Evolutionary conservation across 1,140 invertebrate species (phyloP), one percentile per base, ranked within the genome.

Genomic region (Caenorhabditis briggsae): DNA sequence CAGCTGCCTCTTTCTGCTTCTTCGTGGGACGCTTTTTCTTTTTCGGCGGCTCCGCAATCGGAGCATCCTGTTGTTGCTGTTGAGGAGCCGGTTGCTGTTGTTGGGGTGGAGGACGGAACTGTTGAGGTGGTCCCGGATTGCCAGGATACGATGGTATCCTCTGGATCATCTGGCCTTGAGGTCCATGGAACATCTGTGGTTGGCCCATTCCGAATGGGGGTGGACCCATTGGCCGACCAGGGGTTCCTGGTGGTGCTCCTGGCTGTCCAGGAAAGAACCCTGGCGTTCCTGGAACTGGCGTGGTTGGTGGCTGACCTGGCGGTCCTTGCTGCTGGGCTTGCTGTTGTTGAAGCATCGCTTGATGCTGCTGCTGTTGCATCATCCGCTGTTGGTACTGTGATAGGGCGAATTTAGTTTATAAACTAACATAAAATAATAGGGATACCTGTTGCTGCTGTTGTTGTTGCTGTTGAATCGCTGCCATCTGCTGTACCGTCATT

Each of bases 21-120:
- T 83, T 86, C 61, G 82, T 83, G 6, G 84, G 84, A 33, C 85
- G 58, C 64, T 86, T 88, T 46, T 88, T 88, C 84, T 87, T 84
- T 56, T 58, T 78, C 23, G 87, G 82, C 25, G 87, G 74, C 48
- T 85, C 84, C 9, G 84, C 18, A 7, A 50, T 41, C 16, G 23
- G 58, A 3, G 53, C 58, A 56, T 85, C 84, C 56, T 58, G 82
- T n/a, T 8, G 25, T 8, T 1, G 48, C 55, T 58, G 50, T 55
- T 82, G 78, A 20, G 18, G 78, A 11, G 55, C 20, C 41, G 20
- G 48, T 83, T 46, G 53, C 16, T 48, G 59, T 41, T 65, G 61
- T 82, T 56, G 48, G 7, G 65, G 61, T 11, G 50, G 83, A 12
- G 33, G 58, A 8, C 83, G 58, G 50, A 84, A 58, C 33, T 85